Evolutionary conservation across 92 coral and sea anemone genomes (phyloP).

Genomic region (Bergia puertoricense): DNA sequence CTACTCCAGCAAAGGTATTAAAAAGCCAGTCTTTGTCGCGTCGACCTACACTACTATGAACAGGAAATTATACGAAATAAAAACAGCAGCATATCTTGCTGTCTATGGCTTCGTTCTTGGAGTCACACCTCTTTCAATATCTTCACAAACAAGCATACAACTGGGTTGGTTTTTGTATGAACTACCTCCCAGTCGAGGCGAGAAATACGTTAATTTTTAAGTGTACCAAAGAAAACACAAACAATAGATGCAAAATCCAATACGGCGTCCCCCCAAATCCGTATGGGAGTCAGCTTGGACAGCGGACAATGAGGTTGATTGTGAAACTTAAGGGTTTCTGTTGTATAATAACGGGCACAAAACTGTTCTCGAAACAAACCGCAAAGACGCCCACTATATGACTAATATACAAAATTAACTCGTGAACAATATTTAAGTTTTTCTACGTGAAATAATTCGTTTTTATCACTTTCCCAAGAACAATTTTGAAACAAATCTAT

Average conservation of each 20-base stretch:
- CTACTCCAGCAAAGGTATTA: neutral
- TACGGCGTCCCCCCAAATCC: neutral
- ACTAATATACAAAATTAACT: neutral
- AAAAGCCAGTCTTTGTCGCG: neutral
- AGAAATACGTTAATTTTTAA: conserved; percentile 26
- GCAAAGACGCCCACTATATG: conserved; percentile 9
- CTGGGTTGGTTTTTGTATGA: neutral
- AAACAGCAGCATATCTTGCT: neutral
- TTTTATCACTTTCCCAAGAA: neutral
- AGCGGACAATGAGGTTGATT: neutral
- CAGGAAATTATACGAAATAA: neutral
- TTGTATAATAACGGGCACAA: neutral
- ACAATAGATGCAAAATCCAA: conserved; percentile 19
- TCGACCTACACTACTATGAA: neutral
- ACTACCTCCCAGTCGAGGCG: neutral
- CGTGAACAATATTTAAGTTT: neutral
- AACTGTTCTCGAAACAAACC: neutral
- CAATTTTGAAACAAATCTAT: neutral
- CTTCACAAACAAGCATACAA: neutral
- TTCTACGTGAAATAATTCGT: neutral
- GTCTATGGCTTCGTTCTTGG: neutral
- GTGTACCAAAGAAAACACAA: neutral
- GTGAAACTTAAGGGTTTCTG: neutral
- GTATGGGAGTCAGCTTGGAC: neutral
- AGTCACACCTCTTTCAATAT: neutral